These are phyloP conservation scores for Siderastrea radians DNA, from an alignment of 92 coral and sea anemone genomes.

Conservation along the genomic window DNA sequence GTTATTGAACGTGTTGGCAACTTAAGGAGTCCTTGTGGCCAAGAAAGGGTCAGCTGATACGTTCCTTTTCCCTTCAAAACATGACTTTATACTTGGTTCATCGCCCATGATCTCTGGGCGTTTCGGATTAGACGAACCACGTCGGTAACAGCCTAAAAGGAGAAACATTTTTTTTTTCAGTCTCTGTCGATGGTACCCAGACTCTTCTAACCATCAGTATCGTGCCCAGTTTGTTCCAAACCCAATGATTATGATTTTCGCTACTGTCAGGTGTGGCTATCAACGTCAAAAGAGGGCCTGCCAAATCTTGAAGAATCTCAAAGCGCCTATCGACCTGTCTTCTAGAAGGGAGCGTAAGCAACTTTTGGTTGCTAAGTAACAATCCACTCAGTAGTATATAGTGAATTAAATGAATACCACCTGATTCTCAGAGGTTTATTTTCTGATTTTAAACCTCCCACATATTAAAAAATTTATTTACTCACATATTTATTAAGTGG, in stretches of 20 bases:
- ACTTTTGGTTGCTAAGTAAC: conserved; percentile 4
- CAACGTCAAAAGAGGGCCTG: conserved; percentile 6
- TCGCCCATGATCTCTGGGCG: conserved; percentile 17
- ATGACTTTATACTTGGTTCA: conserved; percentile 31
- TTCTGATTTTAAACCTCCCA: no score
- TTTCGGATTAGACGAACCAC: conserved; percentile 9
- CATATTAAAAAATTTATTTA: no score
- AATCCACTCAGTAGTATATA: no score
- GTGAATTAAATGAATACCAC: no score
- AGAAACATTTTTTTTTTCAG: not conserved
- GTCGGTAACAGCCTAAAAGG: not conserved
- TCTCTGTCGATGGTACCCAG: conserved; percentile 7
- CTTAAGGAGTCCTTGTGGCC: conserved; percentile 22
- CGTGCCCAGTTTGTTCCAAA: conserved; percentile 28
- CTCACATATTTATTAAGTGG: no score
- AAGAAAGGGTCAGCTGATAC: conserved; percentile 21
- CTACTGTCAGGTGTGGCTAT: conserved; percentile 45
- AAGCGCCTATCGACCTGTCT: conserved; percentile 11
- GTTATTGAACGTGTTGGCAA: conserved; percentile 30
- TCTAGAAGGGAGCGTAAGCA: conserved; percentile 12
- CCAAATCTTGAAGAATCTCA: conserved; percentile 11
- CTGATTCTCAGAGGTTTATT: no score
- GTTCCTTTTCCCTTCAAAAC: conserved; percentile 36
- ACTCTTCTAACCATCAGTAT: conserved; percentile 30
- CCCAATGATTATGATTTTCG: conserved; percentile 44